Evolutionary conservation across 2,888 invertebrate genomes (phyloP), one percentile per base, ranked within the genome.

Genomic region (Conchocele bisecta): DNA sequence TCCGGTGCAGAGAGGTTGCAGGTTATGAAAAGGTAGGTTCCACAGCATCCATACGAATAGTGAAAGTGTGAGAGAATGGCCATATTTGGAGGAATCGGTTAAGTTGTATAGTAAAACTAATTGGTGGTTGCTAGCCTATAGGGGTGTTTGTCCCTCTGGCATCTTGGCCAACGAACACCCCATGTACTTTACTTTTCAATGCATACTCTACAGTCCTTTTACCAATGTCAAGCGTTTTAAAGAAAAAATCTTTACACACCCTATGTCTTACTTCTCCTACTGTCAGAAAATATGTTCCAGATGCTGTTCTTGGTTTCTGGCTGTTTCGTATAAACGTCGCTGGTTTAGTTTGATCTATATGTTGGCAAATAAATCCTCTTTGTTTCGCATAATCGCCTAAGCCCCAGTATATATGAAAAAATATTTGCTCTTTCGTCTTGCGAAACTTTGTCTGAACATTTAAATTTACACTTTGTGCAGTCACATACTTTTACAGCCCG

Each of bases 391-490:
- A 79, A 26, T 74, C 71, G 7, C 71, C 68, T 17, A 76, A 35
- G 41, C 54, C 72, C 79, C 76, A 74, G 33, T 74, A 79, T 60
- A 60, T 68, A 9, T 71, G 54, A 66, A n/a, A 76, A 76, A 5
- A 74, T 63, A 60, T 71, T 68, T 44, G 66, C 59, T 51, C 76
- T 57, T 1, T 68, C 61, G 31, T 76, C 76, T 39, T 76, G 69
- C 22, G 65, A 59, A 29, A 76, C 64, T 44, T 76, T 76, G 9
- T 69, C 69, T 1, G 63, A 50, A 29, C 76, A 76, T 39, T 54
- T 72, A 29, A 69, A 67, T 42, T 72, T 76, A 65, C 76, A 76
- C 33, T 69, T 76, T 2, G 69, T 59, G 44, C 76, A 76, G 46
- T 76, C 66, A 2, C 72, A 66, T 26, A 69, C 28, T 29, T 53